Conservation (phyloP, 2,888 invertebrate genomes). For the Drosophila diplacantha region DNA sequence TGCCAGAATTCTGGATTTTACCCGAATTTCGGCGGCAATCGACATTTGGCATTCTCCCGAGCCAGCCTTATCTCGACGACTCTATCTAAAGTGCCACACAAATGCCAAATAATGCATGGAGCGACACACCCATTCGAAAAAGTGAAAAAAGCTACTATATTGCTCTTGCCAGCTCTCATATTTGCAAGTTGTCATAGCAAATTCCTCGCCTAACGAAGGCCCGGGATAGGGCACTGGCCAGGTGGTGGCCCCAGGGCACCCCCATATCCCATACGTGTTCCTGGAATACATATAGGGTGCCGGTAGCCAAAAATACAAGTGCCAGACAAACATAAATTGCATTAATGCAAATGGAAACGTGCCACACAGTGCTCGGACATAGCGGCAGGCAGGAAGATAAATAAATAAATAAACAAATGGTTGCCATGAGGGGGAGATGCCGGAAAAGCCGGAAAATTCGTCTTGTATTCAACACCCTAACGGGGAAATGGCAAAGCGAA, state of each 20-base stretch:
- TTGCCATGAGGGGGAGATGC: slow-evolving; percentile 12
- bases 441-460: slow-evolving; percentile 31
- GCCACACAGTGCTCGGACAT: slow-evolving; percentile 11
- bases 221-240: slow-evolving; percentile 39
- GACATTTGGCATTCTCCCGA: slow-evolving; percentile 62
- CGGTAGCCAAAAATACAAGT: slow-evolving; percentile 62
- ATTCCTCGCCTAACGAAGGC: slow-evolving; percentile 55
- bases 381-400: slow-evolving; percentile 11
- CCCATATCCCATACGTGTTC: slow-evolving; percentile 12
- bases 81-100: slow-evolving; percentile 60
- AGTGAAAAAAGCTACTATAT: slow-evolving; percentile 1
- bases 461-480: slow-evolving; percentile 16
- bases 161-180: slow-evolving; percentile 32
- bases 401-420: slow-evolving; percentile 22
- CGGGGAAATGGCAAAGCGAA: slow-evolving; percentile 1
- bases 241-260: slow-evolving; percentile 48
- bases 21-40: slow-evolving; percentile 10
- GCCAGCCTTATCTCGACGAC: slow-evolving; percentile 46
- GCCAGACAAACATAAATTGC: slow-evolving; percentile 56
- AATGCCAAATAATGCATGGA: slow-evolving; percentile 58
- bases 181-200: slow-evolving; percentile 63
- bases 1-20: slow-evolving; percentile 10
- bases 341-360: slow-evolving; percentile 41
- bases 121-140: slow-evolving; percentile 49
- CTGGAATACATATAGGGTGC: slow-evolving; percentile 13